Conservation (phyloP, 2,797 vertebrate species). For the Amblyopsis hoosieri region DNA sequence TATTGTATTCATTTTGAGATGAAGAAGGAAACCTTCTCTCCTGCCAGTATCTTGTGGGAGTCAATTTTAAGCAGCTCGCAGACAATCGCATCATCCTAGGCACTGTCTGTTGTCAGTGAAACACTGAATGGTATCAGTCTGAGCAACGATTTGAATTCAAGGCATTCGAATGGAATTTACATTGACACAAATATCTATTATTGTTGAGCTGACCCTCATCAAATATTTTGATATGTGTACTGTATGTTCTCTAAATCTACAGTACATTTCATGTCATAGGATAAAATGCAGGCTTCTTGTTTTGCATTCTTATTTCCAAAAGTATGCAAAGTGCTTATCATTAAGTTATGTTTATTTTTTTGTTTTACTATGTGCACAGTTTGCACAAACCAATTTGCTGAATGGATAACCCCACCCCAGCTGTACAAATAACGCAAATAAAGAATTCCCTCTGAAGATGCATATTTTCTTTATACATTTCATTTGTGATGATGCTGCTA, state of each 20-base stretch:
- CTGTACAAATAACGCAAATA: slow-evolving; percentile 14
- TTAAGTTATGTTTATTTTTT: background rate
- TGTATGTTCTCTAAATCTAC: background rate
- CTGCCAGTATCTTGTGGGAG: background rate
- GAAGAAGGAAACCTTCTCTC: background rate
- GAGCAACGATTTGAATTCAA: background rate
- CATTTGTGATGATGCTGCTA: too few species aligned
- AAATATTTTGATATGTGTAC: background rate
- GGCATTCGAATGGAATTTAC: too few species aligned
- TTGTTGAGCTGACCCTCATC: too few species aligned
- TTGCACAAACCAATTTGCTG: background rate
- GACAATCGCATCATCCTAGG: too few species aligned
- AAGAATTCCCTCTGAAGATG: slow-evolving; percentile 7
- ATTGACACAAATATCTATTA: too few species aligned
- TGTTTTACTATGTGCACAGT: slow-evolving; percentile 1
- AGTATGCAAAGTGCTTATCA: background rate
- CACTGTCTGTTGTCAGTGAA: background rate
- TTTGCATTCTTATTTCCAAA: background rate
- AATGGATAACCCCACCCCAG: background rate
- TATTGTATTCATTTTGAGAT: background rate
- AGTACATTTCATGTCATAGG: background rate
- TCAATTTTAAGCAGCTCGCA: background rate
- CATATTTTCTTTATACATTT: background rate
- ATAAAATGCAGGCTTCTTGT: background rate
- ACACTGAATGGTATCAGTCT: background rate